Evolutionary conservation across 53 echinoderm and acorn worm genomes (phyloP).

Genomic region (Glandiceps talaboti): DNA sequence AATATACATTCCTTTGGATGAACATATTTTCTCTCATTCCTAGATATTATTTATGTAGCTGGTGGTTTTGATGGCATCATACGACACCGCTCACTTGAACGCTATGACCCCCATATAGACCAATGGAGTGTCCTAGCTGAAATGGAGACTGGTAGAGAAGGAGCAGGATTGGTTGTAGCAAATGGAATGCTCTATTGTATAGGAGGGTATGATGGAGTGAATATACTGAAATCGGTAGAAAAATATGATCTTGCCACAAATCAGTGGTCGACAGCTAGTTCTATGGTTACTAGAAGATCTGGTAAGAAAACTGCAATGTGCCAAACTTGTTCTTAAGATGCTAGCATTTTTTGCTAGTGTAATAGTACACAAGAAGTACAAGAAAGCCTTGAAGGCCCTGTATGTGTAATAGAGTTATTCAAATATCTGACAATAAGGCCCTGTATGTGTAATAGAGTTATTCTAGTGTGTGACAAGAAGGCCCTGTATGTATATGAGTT

Average conservation of each 20-base stretch:
- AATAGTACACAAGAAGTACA: no score
- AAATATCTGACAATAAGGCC: no score
- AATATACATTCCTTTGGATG: no score
- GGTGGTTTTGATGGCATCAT: slow-evolving; percentile 64
- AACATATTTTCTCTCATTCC: background rate
- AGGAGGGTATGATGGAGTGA: slow-evolving; percentile 52
- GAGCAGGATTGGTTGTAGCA: slow-evolving; percentile 47
- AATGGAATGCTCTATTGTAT: slow-evolving; percentile 45
- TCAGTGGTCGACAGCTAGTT: slow-evolving; percentile 39
- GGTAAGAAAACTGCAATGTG: no score
- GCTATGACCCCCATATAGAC: slow-evolving; percentile 66
- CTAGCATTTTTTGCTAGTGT: no score
- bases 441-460: no score
- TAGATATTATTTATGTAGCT: slow-evolving; percentile 51
- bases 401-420: no score
- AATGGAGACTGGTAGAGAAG: slow-evolving; percentile 49
- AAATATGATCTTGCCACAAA: slow-evolving; percentile 44
- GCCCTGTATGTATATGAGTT: no score
- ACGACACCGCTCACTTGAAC: slow-evolving; percentile 44
- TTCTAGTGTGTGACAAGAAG: no score
- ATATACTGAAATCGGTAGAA: slow-evolving; percentile 47
- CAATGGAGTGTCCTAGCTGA: slow-evolving; percentile 43
- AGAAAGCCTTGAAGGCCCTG: no score
- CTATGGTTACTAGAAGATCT: slow-evolving; percentile 55
- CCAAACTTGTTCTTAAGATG: no score